Base-by-base conservation (phyloP, 2,888 invertebrate genomes). In the Drosophila gaucha region DNA sequence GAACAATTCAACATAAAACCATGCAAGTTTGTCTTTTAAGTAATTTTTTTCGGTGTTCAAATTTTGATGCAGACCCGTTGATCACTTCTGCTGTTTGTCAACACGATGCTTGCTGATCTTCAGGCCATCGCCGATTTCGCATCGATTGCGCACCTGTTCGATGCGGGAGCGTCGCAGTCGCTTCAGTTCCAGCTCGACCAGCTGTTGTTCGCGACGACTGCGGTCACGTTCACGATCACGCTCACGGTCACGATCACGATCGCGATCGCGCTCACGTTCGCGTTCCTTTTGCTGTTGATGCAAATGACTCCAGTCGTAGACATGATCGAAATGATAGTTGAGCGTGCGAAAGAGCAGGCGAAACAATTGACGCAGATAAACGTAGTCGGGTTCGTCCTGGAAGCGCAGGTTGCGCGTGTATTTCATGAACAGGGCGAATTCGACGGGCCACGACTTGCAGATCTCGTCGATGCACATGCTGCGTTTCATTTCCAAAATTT, bases 401-500 rank as follows among this genome's bases (percentile, higher is more conserved):
- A 99, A 99, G 86, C 98, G 95, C 89, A 99, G 94, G 46, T 98
- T 98, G 90, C 99, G 96, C 92, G 98, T 97, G 93, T 99, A 99
- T 93, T 99, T 99, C 92, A 99, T 94, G 93, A 99, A 99, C 97
- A 99, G 98, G 75, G 98, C 95, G 93, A 99, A 99, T 93, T 99
- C 99, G 44, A 98, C 97, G 80, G 99, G 99, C 93, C 96, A 98
- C 77, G 98, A 97, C 94, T 98, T 98, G 93, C 98, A 99, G 76
- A 99, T 94, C 83, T 97, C 96, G 93, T 99, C 98, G 74, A 99
- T 97, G 5, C 98, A 97, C 26, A 98, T 98, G 67, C 98, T 97
- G 97, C 98, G 98, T 93, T 99, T 99, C 93, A 98, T 98, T 92
- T 99, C 99, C 91, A 97, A 97, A 90, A 99, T 99, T 92, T 98